Base-by-base conservation (phyloP, 1,140 invertebrate genomes). In the Lordiphosa stackelbergi region DNA sequence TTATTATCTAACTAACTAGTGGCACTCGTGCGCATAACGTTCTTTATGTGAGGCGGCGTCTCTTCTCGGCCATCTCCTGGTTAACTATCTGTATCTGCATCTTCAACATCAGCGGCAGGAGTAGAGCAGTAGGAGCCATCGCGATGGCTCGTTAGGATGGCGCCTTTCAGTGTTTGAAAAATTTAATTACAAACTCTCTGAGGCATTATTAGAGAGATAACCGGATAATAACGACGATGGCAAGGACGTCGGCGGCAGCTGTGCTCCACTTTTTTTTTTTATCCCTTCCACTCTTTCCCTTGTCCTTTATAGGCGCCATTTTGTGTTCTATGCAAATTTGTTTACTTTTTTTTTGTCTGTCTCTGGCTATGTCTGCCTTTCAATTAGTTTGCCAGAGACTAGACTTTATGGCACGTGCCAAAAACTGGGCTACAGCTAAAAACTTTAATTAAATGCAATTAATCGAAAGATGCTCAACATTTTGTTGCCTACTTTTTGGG, bases 181-280 rank as follows among this genome's bases (percentile, higher is more conserved):
- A 81, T 81, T 81, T 81, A 81, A 81, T 81, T 81, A 81, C 77
- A 81, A 81, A 81, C 77, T 81, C 77, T 81, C 77, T 81, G 68
- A 81, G 77, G 77, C 77, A 81, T 81, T 81, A 81, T 81, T 81
- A 81, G 77, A 77, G 78, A 81, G 77, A 81, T 81, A 84, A 81
- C 77, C 83, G 77, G 77, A 81, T 83, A 81, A 83, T 81, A 81
- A 81, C 77, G 75, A 78, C 69, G 56, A 55, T 46, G 72, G 77
- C 72, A 81, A 81, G 77, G 77, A 81, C 77, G 64, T 74, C 43
- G 22, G 56, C 62, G 54, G 63, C 69, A 70, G 70, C 75, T 81
- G 66, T 83, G 77, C 55, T 75, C 81, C 55, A 78, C 38, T 84
- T 79, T 60, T 9, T 22, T 51, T 10, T 35, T 12, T 16, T 48